Evolutionary conservation across 2,888 invertebrate genomes (phyloP).

Genomic region (Lochmaea crataegi): DNA sequence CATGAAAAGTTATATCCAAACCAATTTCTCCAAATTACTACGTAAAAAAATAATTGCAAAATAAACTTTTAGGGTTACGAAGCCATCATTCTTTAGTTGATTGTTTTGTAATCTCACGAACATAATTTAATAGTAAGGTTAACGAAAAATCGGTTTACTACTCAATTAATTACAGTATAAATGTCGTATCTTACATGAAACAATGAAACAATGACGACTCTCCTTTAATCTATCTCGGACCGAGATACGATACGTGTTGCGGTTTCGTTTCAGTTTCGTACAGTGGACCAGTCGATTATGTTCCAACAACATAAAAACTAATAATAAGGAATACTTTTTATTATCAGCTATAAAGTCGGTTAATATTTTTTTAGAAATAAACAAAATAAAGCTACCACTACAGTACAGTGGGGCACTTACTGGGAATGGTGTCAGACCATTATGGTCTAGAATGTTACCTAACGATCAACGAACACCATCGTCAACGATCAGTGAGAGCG

Average conservation of each 20-base stretch:
- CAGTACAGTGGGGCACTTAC: constrained; percentile 47
- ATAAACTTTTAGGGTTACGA: neutral
- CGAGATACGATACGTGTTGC: neutral
- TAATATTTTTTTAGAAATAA: neutral
- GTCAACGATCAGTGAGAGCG: constrained; percentile 49
- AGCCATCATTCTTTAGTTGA: neutral
- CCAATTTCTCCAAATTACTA: constrained; percentile 1
- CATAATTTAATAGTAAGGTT: neutral
- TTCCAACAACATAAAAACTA: neutral
- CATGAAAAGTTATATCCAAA: no score
- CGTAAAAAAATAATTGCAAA: neutral
- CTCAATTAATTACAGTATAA: constrained; percentile 17
- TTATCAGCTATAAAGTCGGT: neutral
- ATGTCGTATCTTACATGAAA: constrained; percentile 20
- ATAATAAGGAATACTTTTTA: neutral
- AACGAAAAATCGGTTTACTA: constrained; percentile 8
- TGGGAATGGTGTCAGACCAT: constrained; percentile 55
- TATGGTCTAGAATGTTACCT: constrained; percentile 50
- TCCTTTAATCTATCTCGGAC: constrained; percentile 18
- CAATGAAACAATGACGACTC: constrained; percentile 24
- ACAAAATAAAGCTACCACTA: neutral
- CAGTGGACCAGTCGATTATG: neutral
- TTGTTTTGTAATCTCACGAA: neutral
- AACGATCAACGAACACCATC: constrained; percentile 51
- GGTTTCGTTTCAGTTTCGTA: neutral